Conservation (phyloP, 2,113 vertebrate genomes). For the Thinocorus orbignyianus region DNA sequence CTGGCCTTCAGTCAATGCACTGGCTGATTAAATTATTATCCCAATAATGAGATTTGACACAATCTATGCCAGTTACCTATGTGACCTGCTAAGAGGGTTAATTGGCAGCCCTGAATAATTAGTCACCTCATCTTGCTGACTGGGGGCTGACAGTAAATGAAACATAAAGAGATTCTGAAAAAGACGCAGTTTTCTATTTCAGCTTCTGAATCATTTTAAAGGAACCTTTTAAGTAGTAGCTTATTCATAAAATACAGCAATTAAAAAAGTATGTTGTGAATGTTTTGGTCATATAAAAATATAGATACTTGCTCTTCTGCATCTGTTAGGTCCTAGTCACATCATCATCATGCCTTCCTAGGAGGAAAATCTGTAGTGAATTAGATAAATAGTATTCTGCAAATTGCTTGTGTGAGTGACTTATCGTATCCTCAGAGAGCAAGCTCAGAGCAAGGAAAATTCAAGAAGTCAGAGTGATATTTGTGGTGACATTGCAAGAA, state of each 20-base stretch:
- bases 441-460: not conserved
- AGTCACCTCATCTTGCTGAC: not conserved
- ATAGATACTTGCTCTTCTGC: not conserved
- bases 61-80: conserved; percentile 58
- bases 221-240: not conserved
- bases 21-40: conserved; percentile 62
- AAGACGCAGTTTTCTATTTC: not conserved
- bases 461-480: not conserved
- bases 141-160: conserved; percentile 5
- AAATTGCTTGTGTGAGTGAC: not conserved
- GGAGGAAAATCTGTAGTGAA: not conserved
- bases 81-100: conserved; percentile 68
- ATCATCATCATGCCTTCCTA: not conserved
- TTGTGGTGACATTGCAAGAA: not conserved
- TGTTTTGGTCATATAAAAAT: not conserved
- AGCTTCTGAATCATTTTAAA: not conserved
- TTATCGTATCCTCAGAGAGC: not conserved
- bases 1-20: conserved; percentile 18
- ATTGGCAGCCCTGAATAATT: conserved; percentile 60
- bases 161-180: not conserved
- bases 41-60: conserved; percentile 58
- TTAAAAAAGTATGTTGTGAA: not conserved
- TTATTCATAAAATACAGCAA: not conserved
- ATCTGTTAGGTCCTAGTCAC: no score
- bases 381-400: not conserved